These are phyloP conservation scores for Elephas maximus DNA, from an alignment of 2,113 vertebrate genomes.

Conservation along the genomic window DNA sequence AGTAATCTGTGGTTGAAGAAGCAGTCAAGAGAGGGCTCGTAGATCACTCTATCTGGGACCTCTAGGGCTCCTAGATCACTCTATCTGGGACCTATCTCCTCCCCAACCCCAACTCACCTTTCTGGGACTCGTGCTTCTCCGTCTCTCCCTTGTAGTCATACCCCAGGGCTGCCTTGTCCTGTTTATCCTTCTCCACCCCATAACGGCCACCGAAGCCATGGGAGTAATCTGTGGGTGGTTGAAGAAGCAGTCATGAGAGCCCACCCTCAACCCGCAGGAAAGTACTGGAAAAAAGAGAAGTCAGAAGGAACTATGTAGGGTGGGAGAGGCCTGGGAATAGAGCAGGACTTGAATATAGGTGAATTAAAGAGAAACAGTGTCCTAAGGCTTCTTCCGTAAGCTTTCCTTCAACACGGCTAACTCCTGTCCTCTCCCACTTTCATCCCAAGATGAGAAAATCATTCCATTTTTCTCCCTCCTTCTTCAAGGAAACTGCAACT, in stretches of 20 bases:
- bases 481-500: background rate
- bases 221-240: constrained; percentile 90
- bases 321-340: background rate
- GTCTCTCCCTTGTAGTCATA: constrained; percentile 94
- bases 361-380: background rate
- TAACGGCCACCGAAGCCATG: constrained; percentile 95
- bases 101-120: constrained; percentile 86
- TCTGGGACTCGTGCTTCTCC: constrained; percentile 95
- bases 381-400: background rate
- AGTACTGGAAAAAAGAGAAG: background rate
- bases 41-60: too few relatives aligned
- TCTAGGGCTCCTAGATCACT: background rate
- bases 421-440: background rate
- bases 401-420: background rate
- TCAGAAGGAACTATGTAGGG: background rate
- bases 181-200: constrained; percentile 93
- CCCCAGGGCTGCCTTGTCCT: constrained; percentile 93
- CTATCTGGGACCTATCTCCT: background rate
- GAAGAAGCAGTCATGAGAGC: constrained; percentile 59
- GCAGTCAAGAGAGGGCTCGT: background rate
- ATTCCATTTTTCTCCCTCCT: background rate
- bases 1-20: constrained; percentile 89
- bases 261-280: background rate
- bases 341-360: background rate
- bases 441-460: constrained; percentile 3